phyloP scores from a whole-genome alignment of 2,888 invertebrate species.

The Cryptus viduatorius region DNA sequence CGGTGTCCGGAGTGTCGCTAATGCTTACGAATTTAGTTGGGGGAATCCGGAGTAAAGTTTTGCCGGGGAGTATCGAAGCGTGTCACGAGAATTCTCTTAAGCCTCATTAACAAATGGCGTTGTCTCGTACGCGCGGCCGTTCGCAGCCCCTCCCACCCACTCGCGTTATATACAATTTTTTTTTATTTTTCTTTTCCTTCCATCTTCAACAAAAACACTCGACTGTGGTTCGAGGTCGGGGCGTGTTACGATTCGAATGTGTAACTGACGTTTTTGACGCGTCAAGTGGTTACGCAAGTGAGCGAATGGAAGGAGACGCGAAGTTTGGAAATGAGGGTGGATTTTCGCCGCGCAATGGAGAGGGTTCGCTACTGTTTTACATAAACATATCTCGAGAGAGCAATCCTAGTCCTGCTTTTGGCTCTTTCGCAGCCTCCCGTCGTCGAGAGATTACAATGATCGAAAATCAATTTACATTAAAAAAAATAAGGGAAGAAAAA shows the following conservation, averaged over 20 bases:
- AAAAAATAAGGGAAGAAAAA: background rate
- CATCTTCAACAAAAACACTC: conserved; percentile 69
- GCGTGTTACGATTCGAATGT: conserved; percentile 73
- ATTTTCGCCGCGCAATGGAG: conserved; percentile 49
- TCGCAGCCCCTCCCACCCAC: background rate
- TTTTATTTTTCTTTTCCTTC: conserved; percentile 23
- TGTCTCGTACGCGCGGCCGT: conserved; percentile 50
- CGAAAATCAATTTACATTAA: background rate
- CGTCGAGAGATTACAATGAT: background rate
- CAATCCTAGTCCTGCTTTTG: conserved; percentile 62
- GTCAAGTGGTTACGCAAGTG: conserved; percentile 78
- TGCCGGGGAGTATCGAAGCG: conserved; percentile 41
- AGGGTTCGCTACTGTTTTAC: conserved; percentile 79
- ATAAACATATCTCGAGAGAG: conserved; percentile 79
- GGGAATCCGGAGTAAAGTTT: conserved; percentile 36
- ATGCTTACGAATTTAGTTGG: conserved; percentile 49
- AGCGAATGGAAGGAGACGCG: conserved; percentile 38
- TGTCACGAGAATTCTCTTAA: conserved; percentile 28
- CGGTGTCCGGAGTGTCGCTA: conserved; percentile 47
- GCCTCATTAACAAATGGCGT: conserved; percentile 68
- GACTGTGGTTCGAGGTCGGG: conserved; percentile 57
- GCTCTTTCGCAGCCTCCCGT: conserved; percentile 33
- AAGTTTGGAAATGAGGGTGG: conserved; percentile 54
- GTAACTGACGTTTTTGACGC: conserved; percentile 83
- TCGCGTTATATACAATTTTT: conserved; percentile 31